A percentile compares a stretch with the other conserved stretches of the same genome.
These are phyloP conservation scores for Cenopis cana DNA, from an alignment of 2,888 invertebrate species.

Conservation along the genomic window DNA sequence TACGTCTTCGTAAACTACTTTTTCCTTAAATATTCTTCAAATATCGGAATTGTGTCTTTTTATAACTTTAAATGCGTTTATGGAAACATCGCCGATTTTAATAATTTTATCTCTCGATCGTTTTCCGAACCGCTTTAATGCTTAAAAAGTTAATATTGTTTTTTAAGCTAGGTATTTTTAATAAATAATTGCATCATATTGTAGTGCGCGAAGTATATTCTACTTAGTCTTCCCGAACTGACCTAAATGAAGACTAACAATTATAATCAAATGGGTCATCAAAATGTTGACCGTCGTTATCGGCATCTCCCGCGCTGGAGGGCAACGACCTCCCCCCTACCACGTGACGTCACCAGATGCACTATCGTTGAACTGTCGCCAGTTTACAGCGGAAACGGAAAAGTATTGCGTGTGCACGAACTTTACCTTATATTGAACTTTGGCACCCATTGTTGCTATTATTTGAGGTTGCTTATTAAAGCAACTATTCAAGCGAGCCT, in stretches of 20 bases:
- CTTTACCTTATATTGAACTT: constrained; percentile 19
- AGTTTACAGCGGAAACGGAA: constrained; percentile 34
- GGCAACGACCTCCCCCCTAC: constrained; percentile 70
- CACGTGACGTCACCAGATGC: constrained; percentile 46
- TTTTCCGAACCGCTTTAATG: too few species aligned
- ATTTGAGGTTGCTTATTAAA: constrained; percentile 12
- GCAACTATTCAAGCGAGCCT: background rate
- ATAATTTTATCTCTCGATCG: too few species aligned
- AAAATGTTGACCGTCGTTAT: constrained; percentile 80
- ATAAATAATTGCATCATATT: background rate
- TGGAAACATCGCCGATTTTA: too few species aligned
- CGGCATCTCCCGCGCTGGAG: constrained; percentile 72
- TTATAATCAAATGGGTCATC: constrained; percentile 44
- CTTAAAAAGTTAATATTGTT: too few species aligned
- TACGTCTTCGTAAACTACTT: background rate
- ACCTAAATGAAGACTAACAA: constrained; percentile 32
- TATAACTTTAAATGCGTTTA: too few species aligned
- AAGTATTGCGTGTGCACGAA: constrained; percentile 24
- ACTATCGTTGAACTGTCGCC: constrained; percentile 38
- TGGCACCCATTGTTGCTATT: constrained; percentile 21
- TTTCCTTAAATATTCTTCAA: too few species aligned
- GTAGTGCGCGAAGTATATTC: background rate
- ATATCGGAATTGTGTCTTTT: too few species aligned
- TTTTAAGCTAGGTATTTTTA: too few species aligned
- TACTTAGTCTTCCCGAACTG: constrained; percentile 8